A percentile compares a stretch with the other conserved stretches of the same genome.
These are phyloP conservation scores for Decapterus maruadsi DNA, from an alignment of 2,797 vertebrate species.

Conservation along the genomic window DNA sequence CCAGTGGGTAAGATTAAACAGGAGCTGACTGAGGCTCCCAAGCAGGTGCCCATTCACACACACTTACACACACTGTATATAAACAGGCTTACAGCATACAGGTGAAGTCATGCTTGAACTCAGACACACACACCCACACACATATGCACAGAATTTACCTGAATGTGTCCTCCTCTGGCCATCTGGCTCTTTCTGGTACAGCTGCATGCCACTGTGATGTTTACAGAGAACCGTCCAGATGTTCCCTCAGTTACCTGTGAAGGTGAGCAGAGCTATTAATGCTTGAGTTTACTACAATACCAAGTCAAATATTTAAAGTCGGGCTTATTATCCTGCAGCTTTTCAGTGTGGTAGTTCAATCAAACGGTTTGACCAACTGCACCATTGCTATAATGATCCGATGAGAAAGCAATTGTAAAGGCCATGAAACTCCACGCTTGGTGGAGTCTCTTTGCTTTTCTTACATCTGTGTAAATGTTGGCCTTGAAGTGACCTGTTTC, in stretches of 20 bases:
- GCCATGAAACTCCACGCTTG: conserved; percentile 8
- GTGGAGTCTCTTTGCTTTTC: conserved; percentile 10
- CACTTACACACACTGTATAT: conserved; percentile 13
- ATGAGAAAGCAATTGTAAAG: conserved; percentile 29
- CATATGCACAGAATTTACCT: conserved; percentile 41
- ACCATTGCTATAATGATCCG: conserved; percentile 42
- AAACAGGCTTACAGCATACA: conserved; percentile 16
- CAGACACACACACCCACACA: conserved; percentile 28
- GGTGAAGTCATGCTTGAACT: conserved; percentile 12
- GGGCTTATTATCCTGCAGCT: conserved; percentile 29
- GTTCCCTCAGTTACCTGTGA: conserved; percentile 70
- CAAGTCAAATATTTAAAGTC: conserved; percentile 34
- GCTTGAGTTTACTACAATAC: conserved; percentile 36
- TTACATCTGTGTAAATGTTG: conserved; percentile 13
- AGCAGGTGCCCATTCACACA: conserved; percentile 38
- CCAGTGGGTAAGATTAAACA: conserved; percentile 61
- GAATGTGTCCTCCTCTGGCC: conserved; percentile 56
- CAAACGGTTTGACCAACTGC: conserved; percentile 31
- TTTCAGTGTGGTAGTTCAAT: conserved; percentile 42
- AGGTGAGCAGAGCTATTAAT: conserved; percentile 62
- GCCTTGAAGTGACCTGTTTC: background rate
- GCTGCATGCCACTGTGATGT: conserved; percentile 48
- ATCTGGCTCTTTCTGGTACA: conserved; percentile 64
- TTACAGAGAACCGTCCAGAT: conserved; percentile 72
- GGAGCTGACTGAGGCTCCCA: conserved; percentile 51